These are phyloP conservation scores for Uloborus plumipes DNA, from an alignment of 2,888 invertebrate species.

Conservation along the genomic window DNA sequence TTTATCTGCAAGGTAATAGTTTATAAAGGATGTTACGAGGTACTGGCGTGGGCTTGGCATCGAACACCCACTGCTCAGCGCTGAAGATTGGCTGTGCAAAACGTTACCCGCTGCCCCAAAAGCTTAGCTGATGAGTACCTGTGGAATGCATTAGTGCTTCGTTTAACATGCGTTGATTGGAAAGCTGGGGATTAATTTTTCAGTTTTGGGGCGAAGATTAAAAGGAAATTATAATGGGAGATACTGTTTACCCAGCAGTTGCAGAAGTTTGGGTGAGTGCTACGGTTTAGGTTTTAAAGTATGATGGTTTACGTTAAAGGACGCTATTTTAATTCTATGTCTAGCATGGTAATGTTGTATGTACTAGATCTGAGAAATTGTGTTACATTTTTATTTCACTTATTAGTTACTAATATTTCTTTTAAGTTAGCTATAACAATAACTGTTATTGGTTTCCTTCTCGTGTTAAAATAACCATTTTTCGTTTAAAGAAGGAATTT, in stretches of 20 bases:
- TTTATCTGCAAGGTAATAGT: slow-evolving; percentile 12
- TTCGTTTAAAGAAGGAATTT: too few relatives aligned
- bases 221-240: slow-evolving; percentile 12
- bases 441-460: too few relatives aligned
- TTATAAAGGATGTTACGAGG: slow-evolving; percentile 43
- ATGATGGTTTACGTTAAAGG: too few relatives aligned
- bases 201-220: too few relatives aligned
- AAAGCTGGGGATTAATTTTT: too few relatives aligned
- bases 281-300: background rate
- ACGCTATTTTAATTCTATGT: too few relatives aligned
- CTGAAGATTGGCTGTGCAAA: slow-evolving; percentile 16
- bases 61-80: slow-evolving; percentile 35
- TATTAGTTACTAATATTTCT: too few relatives aligned
- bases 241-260: slow-evolving; percentile 52
- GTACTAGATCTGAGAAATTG: too few relatives aligned
- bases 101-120: slow-evolving; percentile 13
- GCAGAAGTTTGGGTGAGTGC: slow-evolving; percentile 50
- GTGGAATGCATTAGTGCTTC: slow-evolving; percentile 18
- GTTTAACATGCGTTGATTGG: background rate
- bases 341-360: too few relatives aligned
- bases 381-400: too few relatives aligned
- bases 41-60: slow-evolving; percentile 44
- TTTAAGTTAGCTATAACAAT: too few relatives aligned
- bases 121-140: slow-evolving; percentile 29
- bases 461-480: too few relatives aligned